These are phyloP conservation scores for Ornithoptera priamus DNA, from an alignment of 2,888 invertebrate species.

Conservation along the genomic window DNA sequence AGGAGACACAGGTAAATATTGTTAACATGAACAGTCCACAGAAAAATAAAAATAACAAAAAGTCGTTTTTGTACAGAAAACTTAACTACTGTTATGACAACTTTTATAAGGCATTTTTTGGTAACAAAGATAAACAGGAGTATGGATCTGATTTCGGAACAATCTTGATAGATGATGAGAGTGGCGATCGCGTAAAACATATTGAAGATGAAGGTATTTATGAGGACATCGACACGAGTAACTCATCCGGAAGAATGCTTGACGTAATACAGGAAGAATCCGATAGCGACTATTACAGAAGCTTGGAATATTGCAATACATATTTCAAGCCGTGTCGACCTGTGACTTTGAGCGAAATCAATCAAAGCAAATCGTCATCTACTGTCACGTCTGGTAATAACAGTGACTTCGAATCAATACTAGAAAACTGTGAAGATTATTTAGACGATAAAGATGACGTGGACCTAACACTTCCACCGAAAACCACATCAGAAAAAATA, in stretches of 20 bases:
- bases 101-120: constrained; percentile 73
- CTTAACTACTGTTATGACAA: constrained; percentile 75
- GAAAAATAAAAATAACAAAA: constrained; percentile 44
- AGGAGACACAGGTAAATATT: constrained; percentile 84
- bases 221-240: constrained; percentile 62
- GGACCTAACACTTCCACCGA: constrained; percentile 56
- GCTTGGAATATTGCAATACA: constrained; percentile 66
- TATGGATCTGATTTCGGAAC: constrained; percentile 54
- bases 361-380: constrained; percentile 36
- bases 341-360: constrained; percentile 41
- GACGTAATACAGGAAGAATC: constrained; percentile 75
- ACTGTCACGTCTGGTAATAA: constrained; percentile 32
- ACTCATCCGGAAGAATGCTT: constrained; percentile 52
- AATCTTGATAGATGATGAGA: constrained; percentile 35
- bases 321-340: constrained; percentile 40
- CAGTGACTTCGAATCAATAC: constrained; percentile 48
- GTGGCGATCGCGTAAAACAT: constrained; percentile 36
- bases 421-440: constrained; percentile 55
- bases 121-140: constrained; percentile 48
- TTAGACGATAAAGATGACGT: constrained; percentile 38
- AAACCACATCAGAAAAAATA: constrained; percentile 64
- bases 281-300: constrained; percentile 73
- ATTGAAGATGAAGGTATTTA: constrained; percentile 64
- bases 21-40: constrained; percentile 29
- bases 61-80: constrained; percentile 68